phyloP scores from a whole-genome alignment of 2,113 vertebrate genomes.

The Fulmarus glacialis region DNA sequence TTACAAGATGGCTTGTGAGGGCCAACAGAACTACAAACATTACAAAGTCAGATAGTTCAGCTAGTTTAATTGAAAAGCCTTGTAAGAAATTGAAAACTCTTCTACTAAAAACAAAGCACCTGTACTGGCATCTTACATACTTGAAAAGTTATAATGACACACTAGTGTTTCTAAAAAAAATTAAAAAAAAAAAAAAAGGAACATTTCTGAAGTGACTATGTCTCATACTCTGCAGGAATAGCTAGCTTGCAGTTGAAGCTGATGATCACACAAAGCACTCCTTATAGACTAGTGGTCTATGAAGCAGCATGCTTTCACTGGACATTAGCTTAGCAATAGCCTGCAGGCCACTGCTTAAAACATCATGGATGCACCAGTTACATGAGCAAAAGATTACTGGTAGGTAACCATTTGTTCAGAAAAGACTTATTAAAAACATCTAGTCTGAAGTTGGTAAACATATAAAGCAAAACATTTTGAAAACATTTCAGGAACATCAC shows the following conservation, averaged over 20 bases:
- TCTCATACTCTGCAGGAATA: not conserved
- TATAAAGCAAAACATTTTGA: not conserved
- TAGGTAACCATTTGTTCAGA: constrained; percentile 8
- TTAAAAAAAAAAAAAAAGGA: too few relatives aligned
- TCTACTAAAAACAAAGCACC: not conserved
- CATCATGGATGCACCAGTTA: not conserved
- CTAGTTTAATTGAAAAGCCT: not conserved
- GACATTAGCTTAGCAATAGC: constrained; percentile 7
- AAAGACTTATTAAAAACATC: constrained; percentile 1
- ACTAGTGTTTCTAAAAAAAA: not conserved
- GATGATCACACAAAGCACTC: not conserved
- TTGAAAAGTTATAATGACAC: not conserved
- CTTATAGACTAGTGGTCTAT: not conserved
- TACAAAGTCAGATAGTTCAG: not conserved
- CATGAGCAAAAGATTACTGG: not conserved
- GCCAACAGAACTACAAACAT: not conserved
- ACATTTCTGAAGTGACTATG: not conserved
- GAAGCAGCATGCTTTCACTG: not conserved
- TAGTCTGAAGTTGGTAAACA: not conserved
- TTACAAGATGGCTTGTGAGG: not conserved
- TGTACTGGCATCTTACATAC: not conserved
- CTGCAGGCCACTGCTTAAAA: constrained; percentile 13
- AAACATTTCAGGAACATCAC: not conserved
- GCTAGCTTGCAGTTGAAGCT: not conserved
- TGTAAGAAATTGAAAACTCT: not conserved